Conservation (phyloP, 2,113 vertebrate species). For the Pleuronectes platessa region DNA sequence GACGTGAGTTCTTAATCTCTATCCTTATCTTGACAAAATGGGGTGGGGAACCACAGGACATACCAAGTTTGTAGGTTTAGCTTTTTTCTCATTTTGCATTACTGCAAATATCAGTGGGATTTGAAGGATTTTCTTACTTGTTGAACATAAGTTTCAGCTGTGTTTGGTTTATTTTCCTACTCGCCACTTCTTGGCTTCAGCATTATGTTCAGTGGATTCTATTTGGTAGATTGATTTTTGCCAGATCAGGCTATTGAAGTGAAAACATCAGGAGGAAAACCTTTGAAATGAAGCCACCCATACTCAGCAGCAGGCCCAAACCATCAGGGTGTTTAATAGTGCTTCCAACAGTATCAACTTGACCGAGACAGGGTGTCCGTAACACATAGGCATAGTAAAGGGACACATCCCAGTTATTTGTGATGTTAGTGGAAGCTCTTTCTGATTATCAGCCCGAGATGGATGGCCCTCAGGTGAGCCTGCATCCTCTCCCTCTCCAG, state of each 20-base stretch:
- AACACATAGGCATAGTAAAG: background rate
- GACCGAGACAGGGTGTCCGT: conserved; percentile 4
- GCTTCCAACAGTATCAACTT: background rate
- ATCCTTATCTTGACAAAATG: background rate
- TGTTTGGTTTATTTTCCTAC: background rate
- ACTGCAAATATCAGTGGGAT: background rate
- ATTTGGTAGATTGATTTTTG: conserved; percentile 9
- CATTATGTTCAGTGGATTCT: background rate
- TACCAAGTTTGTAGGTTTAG: background rate
- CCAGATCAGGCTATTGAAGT: background rate
- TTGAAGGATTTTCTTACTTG: background rate
- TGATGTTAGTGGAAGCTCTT: background rate
- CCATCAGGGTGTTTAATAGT: conserved; percentile 11
- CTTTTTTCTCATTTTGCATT: background rate
- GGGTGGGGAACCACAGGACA: no score
- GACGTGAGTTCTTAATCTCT: background rate
- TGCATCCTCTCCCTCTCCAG: background rate
- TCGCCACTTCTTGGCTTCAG: background rate
- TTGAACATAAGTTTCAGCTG: background rate
- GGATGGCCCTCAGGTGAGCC: background rate
- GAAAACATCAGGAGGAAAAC: conserved; percentile 2
- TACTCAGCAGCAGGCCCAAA: conserved; percentile 30
- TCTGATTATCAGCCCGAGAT: conserved; percentile 13
- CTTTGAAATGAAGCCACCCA: conserved; percentile 22
- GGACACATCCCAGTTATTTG: conserved; percentile 38